phyloP scores from a whole-genome alignment of 2,888 invertebrate species.

The Cataglyphis rosenhaueri region DNA sequence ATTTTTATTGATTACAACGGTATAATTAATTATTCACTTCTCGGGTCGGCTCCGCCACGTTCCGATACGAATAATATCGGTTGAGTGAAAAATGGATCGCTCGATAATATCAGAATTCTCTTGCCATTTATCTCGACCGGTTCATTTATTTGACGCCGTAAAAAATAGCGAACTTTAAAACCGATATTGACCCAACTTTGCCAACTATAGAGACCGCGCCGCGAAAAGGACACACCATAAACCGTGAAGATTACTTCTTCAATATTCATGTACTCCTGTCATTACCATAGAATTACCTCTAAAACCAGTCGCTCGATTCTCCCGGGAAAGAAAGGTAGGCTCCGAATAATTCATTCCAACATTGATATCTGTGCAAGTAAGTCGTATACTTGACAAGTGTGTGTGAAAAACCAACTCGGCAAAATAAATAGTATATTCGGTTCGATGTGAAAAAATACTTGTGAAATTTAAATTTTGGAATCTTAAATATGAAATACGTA shows the following conservation, averaged over 20 bases:
- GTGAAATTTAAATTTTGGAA: not conserved
- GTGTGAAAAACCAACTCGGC: not conserved
- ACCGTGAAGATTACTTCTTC: conserved; percentile 55
- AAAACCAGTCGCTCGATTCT: conserved; percentile 35
- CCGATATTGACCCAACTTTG: conserved; percentile 64
- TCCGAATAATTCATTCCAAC: conserved; percentile 44
- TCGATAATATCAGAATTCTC: conserved; percentile 71
- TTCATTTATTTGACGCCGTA: conserved; percentile 69
- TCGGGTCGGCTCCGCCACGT: conserved; percentile 30
- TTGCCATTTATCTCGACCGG: conserved; percentile 68
- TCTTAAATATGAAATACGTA: not conserved
- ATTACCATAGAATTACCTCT: conserved; percentile 57
- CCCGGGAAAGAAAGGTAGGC: conserved; percentile 20
- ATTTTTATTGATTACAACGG: conserved; percentile 67
- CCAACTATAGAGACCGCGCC: conserved; percentile 1
- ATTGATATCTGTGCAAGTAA: conserved; percentile 27
- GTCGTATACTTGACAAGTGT: not conserved
- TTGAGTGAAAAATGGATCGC: conserved; percentile 70
- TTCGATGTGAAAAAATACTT: not conserved
- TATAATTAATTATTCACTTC: conserved; percentile 70
- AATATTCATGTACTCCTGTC: conserved; percentile 52
- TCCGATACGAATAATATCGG: conserved; percentile 60
- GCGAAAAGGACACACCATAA: conserved; percentile 44
- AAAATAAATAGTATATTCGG: not conserved
- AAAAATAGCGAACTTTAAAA: conserved; percentile 64